phyloP scores from a whole-genome alignment of 2,797 vertebrate genomes.

The Brachymystax lenok region DNA sequence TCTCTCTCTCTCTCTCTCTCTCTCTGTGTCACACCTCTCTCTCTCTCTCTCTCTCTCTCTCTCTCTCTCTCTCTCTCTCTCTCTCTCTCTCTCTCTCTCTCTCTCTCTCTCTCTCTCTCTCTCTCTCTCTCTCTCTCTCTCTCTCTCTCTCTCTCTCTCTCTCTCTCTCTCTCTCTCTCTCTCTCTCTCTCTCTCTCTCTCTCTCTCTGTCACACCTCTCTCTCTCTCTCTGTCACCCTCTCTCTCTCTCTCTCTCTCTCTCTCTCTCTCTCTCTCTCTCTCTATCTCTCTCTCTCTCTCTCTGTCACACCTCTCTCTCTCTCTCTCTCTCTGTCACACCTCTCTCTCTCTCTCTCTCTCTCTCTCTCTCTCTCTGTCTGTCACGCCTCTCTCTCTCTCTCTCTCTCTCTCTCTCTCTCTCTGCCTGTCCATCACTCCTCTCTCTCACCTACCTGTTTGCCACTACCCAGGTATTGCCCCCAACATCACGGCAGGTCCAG shows the following conservation, averaged over 20 bases:
- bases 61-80: background rate
- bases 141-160: background rate
- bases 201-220: background rate
- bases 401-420: background rate
- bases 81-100: conserved; percentile 11
- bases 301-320: background rate
- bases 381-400: background rate
- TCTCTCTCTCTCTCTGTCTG: conserved; percentile 13
- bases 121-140: background rate
- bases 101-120: background rate
- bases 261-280: conserved; percentile 12
- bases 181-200: background rate
- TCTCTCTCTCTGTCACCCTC: conserved; percentile 4
- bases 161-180: conserved; percentile 3
- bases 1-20: too few species aligned
- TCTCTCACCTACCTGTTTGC: conserved; percentile 24
- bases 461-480: conserved; percentile 87
- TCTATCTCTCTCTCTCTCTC: background rate
- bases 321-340: background rate
- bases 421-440: background rate
- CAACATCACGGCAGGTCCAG: conserved; percentile 93
- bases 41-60: background rate
- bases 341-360: conserved; percentile 23
- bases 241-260: conserved; percentile 13
- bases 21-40: background rate